Base-by-base conservation (phyloP, 2,888 invertebrate species). In the Drosophila maculinotata region DNA sequence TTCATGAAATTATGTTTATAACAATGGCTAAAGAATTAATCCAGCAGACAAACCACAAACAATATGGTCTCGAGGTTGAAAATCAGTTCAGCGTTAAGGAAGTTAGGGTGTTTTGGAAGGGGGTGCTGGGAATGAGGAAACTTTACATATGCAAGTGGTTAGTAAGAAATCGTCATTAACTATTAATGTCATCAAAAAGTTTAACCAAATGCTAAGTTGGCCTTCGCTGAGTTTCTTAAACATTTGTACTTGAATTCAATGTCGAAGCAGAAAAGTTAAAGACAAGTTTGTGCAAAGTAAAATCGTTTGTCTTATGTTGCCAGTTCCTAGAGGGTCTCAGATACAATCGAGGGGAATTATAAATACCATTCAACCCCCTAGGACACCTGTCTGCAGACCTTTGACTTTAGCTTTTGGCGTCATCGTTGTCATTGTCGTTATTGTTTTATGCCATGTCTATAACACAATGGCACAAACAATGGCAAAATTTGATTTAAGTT, bases 401-500 rank as follows among this genome's bases (percentile, higher is more conserved):
- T 67, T 67, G 63, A 48, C 62, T 71, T 57, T 33, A 59, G 63
- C 53, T 45, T 62, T 58, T 56, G 65, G 49, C 53, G 71, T 31
- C 20, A 20, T 20, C 31, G 35, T 45, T 68, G 60, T 67, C 52
- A 65, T 56, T 63, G 70, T 53, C 45, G 70, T 59, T 69, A 69
- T 75, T 52, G 60, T 67, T 79, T 64, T 56, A 63, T 78, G 69
- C 62, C 79, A 77, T 75, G 79, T 79, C 79, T 69, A 38, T 68
- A 36, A 59, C 25, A 39, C 58, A 75, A 76, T 48, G 57, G 63
- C 47, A 38, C 64, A 76, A 74, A 23, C 74, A 68, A 79, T 65
- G 78, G 52, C 76, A 52, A 74, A 81, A 79, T 77, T 78, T 79
- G 84, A 84, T 84, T 83, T 84, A 69, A 74, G 78, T 73, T 81